phyloP scores from a whole-genome alignment of 2,797 vertebrate genomes.

The Epinephelus coioides region DNA sequence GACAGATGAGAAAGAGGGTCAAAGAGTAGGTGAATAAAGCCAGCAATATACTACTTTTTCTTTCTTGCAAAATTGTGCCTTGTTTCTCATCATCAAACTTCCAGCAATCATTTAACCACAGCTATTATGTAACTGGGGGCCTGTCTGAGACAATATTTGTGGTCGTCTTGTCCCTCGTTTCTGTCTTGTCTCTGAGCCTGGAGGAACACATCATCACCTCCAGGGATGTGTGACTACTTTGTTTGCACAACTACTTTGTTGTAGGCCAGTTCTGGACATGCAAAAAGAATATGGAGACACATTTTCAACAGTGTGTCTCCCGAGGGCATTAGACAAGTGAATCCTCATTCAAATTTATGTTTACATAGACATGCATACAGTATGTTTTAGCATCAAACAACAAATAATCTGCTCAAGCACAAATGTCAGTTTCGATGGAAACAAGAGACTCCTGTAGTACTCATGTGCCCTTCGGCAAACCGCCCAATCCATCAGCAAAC shows the following conservation, averaged over 20 bases:
- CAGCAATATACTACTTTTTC: not conserved
- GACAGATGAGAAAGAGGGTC: not conserved
- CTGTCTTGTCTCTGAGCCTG: not conserved
- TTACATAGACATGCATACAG: not conserved
- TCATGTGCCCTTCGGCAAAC: not conserved
- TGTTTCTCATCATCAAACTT: conserved; percentile 1
- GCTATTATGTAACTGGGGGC: not conserved
- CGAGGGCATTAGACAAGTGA: not conserved
- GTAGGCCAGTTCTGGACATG: not conserved
- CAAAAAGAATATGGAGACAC: not conserved
- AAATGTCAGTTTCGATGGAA: not conserved
- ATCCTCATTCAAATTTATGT: not conserved
- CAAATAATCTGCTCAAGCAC: no score
- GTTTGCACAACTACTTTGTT: conserved; percentile 9
- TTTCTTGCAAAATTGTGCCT: not conserved
- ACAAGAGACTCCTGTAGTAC: not conserved
- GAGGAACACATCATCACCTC: conserved; percentile 22
- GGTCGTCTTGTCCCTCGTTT: not conserved
- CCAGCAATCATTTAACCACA: conserved; percentile 1
- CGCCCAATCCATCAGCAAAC: not conserved
- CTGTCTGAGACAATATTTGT: not conserved
- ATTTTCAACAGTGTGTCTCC: not conserved
- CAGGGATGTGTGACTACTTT: not conserved
- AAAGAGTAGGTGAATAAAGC: conserved; percentile 8
- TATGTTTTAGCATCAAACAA: no score